A percentile compares a stretch with the other conserved stretches of the same genome.
These are phyloP conservation scores for Eolophus roseicapilla DNA, from an alignment of 2,113 vertebrate genomes.

Conservation along the genomic window DNA sequence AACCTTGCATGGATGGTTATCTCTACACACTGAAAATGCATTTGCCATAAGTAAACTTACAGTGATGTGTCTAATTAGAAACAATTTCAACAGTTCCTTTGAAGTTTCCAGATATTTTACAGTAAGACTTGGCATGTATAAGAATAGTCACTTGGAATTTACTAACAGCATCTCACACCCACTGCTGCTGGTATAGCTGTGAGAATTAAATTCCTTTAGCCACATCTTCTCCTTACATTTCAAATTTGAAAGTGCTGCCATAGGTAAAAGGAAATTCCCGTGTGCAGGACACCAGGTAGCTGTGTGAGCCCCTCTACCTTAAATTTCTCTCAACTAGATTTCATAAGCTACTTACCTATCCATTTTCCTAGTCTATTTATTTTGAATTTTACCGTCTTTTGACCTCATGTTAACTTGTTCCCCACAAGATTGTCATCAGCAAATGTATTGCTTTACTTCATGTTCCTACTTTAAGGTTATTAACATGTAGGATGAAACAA, in stretches of 20 bases:
- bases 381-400: neutral
- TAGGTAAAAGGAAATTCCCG: neutral
- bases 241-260: neutral
- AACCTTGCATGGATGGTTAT: neutral
- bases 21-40: neutral
- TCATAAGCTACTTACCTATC: neutral
- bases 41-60: neutral
- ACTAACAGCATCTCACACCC: neutral
- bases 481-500: neutral
- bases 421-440: neutral
- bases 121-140: neutral
- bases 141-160: neutral
- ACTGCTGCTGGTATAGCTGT: neutral
- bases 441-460: neutral
- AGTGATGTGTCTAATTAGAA: neutral
- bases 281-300: neutral
- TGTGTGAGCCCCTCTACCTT: neutral
- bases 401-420: neutral
- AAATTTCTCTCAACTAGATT: neutral
- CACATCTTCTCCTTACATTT: neutral
- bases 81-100: neutral
- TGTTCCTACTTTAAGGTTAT: neutral
- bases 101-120: constrained; percentile 21
- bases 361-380: neutral
- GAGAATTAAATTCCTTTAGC: neutral